Base-by-base conservation (phyloP, 2,888 invertebrate genomes). In the Aleiodes leptofemur region DNA sequence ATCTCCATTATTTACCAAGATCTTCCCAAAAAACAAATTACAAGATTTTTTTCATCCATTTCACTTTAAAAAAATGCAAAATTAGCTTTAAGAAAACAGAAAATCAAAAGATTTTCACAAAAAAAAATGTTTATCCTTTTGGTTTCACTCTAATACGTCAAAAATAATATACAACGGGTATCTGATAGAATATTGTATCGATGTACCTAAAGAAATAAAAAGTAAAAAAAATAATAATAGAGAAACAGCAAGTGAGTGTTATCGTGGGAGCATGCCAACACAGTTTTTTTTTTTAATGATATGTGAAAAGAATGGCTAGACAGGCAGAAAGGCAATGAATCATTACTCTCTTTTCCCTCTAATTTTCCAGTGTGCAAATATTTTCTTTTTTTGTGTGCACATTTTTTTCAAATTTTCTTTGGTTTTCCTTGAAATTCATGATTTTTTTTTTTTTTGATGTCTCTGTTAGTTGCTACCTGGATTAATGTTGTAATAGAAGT, bases 401-500 rank as follows among this genome's bases (percentile, higher is more conserved):
- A 14, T 14, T 13, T 4, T 51, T 13, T 51, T 9, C 51, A 13
- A 2, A 23, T 51, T 51, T 13, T 51, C 4, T 3, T 51, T 51
- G 2, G 14, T n/a, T n/a, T 51, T 51, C 51, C 51, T 50, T 29
- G 48, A 59, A 43, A 51, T 59, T 57, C 38, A 2, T 56, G 48
- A n/a, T 71, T 29, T 43, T 70, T 48, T 34, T 50, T 38, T 59
- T 50, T 34, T 74, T 68, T 64, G 9, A 16, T 71, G 55, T 55
- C 31, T 71, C 57, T 76, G 74, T 79, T 85, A 85, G 85, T 85
- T 68, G 86, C 88, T 88, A 97, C 97, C 97, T 95, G 97, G 97
- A 93, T 97, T 97, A 93, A 98, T 97, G 92, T 96, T 96, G 95
- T 97, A 98, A 95, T 97, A 98, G 95, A 98, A 98, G 90, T 96